A percentile compares a stretch with the other conserved stretches of the same genome.
Evolutionary conservation across 53 echinoderm and acorn worm genomes (phyloP).

Genomic region (Paelopatides confundens): DNA sequence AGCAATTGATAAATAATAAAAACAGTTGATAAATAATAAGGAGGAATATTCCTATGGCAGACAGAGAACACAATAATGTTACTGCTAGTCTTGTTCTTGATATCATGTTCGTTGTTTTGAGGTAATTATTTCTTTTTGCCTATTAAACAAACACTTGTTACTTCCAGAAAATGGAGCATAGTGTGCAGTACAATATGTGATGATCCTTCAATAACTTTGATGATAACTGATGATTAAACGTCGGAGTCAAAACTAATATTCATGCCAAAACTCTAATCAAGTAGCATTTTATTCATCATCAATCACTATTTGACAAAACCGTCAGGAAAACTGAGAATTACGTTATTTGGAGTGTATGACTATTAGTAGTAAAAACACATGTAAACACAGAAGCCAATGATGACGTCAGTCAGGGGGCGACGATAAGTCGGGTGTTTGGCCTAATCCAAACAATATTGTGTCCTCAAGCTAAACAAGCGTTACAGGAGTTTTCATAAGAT

Average conservation of each 20-base stretch:
- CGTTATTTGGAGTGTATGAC: slow-evolving; percentile 18
- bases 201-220: background rate
- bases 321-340: background rate
- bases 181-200: too few species aligned
- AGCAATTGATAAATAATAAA: too few species aligned
- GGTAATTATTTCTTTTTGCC: too few species aligned
- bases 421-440: slow-evolving; percentile 33
- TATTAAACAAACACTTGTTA: too few species aligned
- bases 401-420: slow-evolving; percentile 46
- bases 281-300: background rate
- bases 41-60: too few species aligned
- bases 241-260: background rate
- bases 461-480: slow-evolving; percentile 48
- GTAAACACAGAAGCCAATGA: slow-evolving; percentile 23
- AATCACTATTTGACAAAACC: background rate
- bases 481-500: slow-evolving; percentile 27
- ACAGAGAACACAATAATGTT: too few species aligned
- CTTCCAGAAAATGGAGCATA: too few species aligned
- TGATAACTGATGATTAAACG: background rate
- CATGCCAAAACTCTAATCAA: background rate
- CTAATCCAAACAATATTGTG: slow-evolving; percentile 52
- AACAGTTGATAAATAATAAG: too few species aligned
- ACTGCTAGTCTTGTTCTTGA: too few species aligned
- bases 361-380: slow-evolving; percentile 24
- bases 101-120: background rate